A percentile compares a stretch with the other conserved stretches of the same genome.
Conservation (phyloP, 2,113 vertebrate species). For the Pao palembangensis region DNA sequence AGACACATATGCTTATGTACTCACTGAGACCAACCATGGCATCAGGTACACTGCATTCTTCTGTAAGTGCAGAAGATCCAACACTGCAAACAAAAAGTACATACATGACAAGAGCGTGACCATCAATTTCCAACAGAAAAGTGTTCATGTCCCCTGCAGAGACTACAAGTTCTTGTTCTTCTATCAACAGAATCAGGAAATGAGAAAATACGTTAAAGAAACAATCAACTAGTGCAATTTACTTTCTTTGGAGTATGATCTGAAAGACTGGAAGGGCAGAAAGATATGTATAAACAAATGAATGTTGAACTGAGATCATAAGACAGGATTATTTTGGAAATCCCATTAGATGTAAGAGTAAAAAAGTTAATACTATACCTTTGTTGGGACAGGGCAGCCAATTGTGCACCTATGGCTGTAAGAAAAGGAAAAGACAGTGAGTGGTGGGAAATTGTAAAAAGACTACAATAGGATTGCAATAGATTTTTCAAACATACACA, state of each 20-base stretch:
- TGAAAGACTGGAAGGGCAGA: too few species aligned
- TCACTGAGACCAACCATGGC: slow-evolving; percentile 94
- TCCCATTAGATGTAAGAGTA: background rate
- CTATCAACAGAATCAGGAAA: background rate
- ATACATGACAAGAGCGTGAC: too few species aligned
- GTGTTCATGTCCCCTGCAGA: too few species aligned
- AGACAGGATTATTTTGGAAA: too few species aligned
- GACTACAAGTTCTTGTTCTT: too few species aligned
- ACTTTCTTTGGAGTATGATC: too few species aligned
- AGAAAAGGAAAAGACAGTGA: slow-evolving; percentile 43
- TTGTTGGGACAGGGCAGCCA: slow-evolving; percentile 85
- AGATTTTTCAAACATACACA: slow-evolving; percentile 62
- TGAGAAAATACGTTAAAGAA: background rate
- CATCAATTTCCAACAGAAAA: too few species aligned
- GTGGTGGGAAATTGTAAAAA: background rate
- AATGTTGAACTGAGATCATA: background rate
- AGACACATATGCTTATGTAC: slow-evolving; percentile 57
- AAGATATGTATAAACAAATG: background rate
- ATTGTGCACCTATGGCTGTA: slow-evolving; percentile 82
- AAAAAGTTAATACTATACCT: slow-evolving; percentile 51
- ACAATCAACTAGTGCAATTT: background rate
- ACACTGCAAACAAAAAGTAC: slow-evolving; percentile 38
- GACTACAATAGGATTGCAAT: slow-evolving; percentile 3
- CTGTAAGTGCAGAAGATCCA: slow-evolving; percentile 79
- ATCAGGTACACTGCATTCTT: slow-evolving; percentile 88